These are phyloP conservation scores for Hassar affinis DNA, from an alignment of 2,113 vertebrate genomes.

Conservation along the genomic window DNA sequence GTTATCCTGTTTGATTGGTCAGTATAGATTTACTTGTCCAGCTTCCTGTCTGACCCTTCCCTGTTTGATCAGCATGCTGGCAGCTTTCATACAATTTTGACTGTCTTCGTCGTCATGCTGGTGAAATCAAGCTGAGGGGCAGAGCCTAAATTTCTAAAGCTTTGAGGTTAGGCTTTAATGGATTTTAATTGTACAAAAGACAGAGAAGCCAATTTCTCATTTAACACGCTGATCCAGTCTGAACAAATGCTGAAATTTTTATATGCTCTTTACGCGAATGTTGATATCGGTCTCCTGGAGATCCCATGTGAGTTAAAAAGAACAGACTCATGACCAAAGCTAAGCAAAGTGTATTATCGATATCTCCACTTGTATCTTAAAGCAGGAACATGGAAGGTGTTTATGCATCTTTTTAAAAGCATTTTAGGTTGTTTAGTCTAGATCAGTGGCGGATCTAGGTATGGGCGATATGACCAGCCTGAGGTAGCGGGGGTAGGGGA, in stretches of 20 bases:
- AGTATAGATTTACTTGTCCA: neutral
- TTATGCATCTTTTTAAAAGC: neutral
- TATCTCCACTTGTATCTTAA: conserved; percentile 64
- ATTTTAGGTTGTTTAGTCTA: neutral
- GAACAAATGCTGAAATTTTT: conserved; percentile 44
- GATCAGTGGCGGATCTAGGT: no score
- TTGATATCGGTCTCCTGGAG: conserved; percentile 55
- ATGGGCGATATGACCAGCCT: no score
- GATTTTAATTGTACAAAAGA: neutral
- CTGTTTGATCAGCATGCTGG: neutral
- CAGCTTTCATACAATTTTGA: neutral
- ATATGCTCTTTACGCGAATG: conserved; percentile 39
- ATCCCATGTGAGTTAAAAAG: conserved; percentile 65
- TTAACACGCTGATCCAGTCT: conserved; percentile 37
- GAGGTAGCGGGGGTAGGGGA: no score
- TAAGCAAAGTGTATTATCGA: conserved; percentile 69
- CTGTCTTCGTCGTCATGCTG: neutral
- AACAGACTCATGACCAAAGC: conserved; percentile 69
- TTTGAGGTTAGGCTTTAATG: neutral
- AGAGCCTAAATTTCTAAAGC: conserved; percentile 13
- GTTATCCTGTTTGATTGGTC: neutral
- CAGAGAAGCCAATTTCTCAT: conserved; percentile 1
- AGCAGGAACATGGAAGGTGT: neutral
- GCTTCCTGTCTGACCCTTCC: neutral
- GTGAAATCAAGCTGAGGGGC: conserved; percentile 8